These are phyloP conservation scores for Brachionus sp. DNA, from an alignment of 1,140 invertebrate genomes.

Conservation along the genomic window DNA sequence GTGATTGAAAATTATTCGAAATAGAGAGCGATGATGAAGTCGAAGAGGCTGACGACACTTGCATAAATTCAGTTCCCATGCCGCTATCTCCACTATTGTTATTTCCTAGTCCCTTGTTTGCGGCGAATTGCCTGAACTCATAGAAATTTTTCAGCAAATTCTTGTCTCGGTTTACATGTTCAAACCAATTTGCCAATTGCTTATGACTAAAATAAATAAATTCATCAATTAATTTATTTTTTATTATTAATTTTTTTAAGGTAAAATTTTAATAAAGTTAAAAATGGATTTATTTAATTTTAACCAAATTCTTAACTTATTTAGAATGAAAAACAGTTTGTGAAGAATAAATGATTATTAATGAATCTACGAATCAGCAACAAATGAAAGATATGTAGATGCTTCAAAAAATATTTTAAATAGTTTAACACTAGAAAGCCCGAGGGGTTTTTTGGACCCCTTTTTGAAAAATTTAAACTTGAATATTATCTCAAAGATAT, in stretches of 20 bases:
- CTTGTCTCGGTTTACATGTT: constrained; percentile 17
- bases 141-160: constrained; percentile 13
- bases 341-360: too few relatives aligned
- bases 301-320: background rate
- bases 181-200: constrained; percentile 43
- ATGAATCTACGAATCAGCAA: too few relatives aligned
- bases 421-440: too few relatives aligned
- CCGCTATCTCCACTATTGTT: constrained; percentile 43
- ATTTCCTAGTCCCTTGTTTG: background rate
- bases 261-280: background rate
- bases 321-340: too few relatives aligned
- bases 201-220: constrained; percentile 15
- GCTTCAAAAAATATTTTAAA: too few relatives aligned
- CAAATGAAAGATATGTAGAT: too few relatives aligned
- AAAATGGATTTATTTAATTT: too few relatives aligned
- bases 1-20: background rate
- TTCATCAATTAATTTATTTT: background rate
- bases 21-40: constrained; percentile 10
- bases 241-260: too few relatives aligned
- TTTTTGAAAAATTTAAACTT: too few relatives aligned
- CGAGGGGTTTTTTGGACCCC: too few relatives aligned
- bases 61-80: constrained; percentile 40
- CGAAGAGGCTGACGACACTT: background rate
- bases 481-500: too few relatives aligned
- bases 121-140: background rate